phyloP scores from a whole-genome alignment of 2,797 vertebrate genomes.

The Corythornis leucogaster region DNA sequence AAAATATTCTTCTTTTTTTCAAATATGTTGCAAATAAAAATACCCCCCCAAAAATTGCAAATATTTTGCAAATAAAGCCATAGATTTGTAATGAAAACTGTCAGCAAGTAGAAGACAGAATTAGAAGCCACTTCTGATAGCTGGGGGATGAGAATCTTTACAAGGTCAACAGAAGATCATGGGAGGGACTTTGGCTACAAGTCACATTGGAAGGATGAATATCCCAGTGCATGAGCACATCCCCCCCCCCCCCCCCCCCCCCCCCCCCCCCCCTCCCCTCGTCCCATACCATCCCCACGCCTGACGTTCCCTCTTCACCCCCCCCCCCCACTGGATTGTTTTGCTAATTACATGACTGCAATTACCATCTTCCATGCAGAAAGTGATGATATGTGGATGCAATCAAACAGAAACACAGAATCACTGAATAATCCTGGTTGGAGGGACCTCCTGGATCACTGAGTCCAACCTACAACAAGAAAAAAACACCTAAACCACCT shows the following conservation, averaged over 20 bases:
- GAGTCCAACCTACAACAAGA: no score
- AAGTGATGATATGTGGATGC: constrained; percentile 29
- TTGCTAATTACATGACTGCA: not conserved
- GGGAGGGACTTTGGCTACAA: not conserved
- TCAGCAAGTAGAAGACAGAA: not conserved
- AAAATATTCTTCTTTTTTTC: not conserved
- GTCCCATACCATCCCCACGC: no score
- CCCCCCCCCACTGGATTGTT: not conserved
- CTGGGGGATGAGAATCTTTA: not conserved
- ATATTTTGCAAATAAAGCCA: not conserved
- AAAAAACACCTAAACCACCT: not conserved
- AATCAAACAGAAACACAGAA: not conserved
- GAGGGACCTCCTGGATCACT: no score
- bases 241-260: not conserved
- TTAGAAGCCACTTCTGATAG: not conserved
- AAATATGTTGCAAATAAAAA: not conserved
- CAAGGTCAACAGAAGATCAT: not conserved
- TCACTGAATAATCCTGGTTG: no score
- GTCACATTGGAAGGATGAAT: not conserved
- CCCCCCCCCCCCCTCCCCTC: no score
- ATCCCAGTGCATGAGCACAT: not conserved
- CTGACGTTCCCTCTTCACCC: no score
- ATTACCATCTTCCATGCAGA: constrained; percentile 45
- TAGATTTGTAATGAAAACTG: not conserved
- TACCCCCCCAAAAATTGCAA: not conserved